Percentiles rank a stretch among this genome's conserved stretches.
Conservation (phyloP, 2,888 invertebrate genomes). For the Quadroppia sp. region DNA sequence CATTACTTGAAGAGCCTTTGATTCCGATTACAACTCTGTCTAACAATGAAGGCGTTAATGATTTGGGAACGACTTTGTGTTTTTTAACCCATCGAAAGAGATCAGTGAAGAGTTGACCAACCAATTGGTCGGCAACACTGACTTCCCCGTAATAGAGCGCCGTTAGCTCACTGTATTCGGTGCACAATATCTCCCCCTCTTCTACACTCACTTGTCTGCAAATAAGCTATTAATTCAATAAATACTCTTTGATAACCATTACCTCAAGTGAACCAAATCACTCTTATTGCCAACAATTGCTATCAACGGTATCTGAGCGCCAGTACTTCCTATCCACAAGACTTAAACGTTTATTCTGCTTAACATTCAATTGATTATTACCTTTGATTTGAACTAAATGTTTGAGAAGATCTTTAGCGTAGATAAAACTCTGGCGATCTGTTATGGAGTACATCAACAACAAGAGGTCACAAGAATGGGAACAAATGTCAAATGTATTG, state of each 20-base stretch:
- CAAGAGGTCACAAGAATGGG: constrained; percentile 52
- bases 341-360: constrained; percentile 36
- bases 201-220: constrained; percentile 73
- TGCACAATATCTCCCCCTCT: constrained; percentile 61
- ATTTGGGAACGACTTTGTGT: constrained; percentile 34
- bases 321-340: background rate
- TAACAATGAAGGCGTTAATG: constrained; percentile 16
- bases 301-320: constrained; percentile 52
- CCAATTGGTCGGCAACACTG: constrained; percentile 39
- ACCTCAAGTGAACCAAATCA: constrained; percentile 75
- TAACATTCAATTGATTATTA: constrained; percentile 14
- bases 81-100: constrained; percentile 39
- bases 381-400: constrained; percentile 56
- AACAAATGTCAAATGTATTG: background rate
- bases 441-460: constrained; percentile 85
- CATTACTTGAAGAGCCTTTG: constrained; percentile 39
- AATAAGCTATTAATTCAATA: background rate
- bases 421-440: constrained; percentile 77
- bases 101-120: constrained; percentile 34
- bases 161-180: constrained; percentile 39
- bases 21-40: constrained; percentile 40
- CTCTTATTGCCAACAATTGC: constrained; percentile 86
- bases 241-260: too few species aligned
- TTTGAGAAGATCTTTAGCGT: constrained; percentile 68
- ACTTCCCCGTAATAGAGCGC: constrained; percentile 35